Base-by-base conservation (phyloP, 2,888 invertebrate genomes). In the Pyrgus malvae region DNA sequence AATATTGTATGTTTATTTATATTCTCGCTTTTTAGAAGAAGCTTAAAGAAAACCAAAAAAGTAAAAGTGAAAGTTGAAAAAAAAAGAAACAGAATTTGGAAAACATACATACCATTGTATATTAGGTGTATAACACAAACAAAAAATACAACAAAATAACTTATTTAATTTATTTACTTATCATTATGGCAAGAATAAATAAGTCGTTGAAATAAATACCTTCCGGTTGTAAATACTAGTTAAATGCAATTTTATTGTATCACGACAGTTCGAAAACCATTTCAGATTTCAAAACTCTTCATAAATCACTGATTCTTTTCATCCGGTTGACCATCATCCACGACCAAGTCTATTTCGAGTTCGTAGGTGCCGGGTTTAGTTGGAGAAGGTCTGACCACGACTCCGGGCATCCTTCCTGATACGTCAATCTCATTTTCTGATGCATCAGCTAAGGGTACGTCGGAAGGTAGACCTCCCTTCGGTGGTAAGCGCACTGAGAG, bases 401-500 rank as follows among this genome's bases (percentile, higher is more conserved):
- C 82, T 5, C 80, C 89, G 1, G 90, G 90, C 64, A 81, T 74
- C 56, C 78, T 83, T 0, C 91, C 85, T 9, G 87, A 80, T 2
- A 82, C 69, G 49, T 91, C 86, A 29, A 91, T 90, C 64, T 91
- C 89, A 29, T 91, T 91, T 42, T 88, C 82, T 2, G 87, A 80
- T 9, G 81, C 75, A 58, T 85, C 82, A 14, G 74, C 76, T 16
- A 77, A 40, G 3, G 78, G 76, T 3, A 35, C 3, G 14, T 27
- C 51, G 12, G 19, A 27, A 0, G 42, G 42, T 11, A 9, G 7
- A 6, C 38, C 3, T 7, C 45, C 38, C 2, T 93, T 92, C 62
- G 91, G 91, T 17, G 93, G 90, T 48, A 92, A 80, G 65, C 93
- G 93, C n/a, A 93, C 92, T 0, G 95, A 95, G 81, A 93, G 93